These are phyloP conservation scores for Acomys russatus DNA, from an alignment of 2,797 vertebrate genomes.

Conservation along the genomic window DNA sequence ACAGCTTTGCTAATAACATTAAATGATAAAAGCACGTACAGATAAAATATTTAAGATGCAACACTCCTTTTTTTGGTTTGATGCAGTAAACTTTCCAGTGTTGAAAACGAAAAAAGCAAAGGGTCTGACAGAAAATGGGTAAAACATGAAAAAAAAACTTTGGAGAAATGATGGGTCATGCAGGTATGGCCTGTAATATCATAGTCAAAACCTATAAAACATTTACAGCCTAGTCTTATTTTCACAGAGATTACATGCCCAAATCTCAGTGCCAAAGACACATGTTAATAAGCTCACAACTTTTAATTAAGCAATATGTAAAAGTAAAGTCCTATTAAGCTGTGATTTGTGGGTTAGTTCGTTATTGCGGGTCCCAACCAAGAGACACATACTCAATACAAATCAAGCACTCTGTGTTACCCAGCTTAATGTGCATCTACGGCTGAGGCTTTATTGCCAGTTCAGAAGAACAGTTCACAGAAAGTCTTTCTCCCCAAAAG, in stretches of 20 bases:
- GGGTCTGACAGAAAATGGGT: constrained; percentile 78
- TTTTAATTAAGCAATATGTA: constrained; percentile 99
- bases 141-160: constrained; percentile 92
- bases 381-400: constrained; percentile 99
- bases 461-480: constrained; percentile 92
- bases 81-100: neutral
- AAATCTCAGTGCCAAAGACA: constrained; percentile 95
- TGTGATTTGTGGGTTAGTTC: constrained; percentile 99
- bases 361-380: constrained; percentile 96
- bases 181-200: constrained; percentile 95
- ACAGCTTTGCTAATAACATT: constrained; percentile 76
- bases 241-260: constrained; percentile 94
- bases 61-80: neutral
- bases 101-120: constrained; percentile 76
- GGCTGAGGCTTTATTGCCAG: constrained; percentile 96
- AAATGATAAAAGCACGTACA: constrained; percentile 40
- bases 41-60: constrained; percentile 61
- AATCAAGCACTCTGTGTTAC: constrained; percentile 97
- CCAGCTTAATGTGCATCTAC: constrained; percentile 95
- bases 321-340: constrained; percentile 99
- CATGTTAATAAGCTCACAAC: constrained; percentile 99
- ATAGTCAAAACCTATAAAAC: constrained; percentile 97
- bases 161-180: constrained; percentile 96
- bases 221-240: constrained; percentile 96
- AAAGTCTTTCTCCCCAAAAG: constrained; percentile 91